A percentile compares a stretch with the other conserved stretches of the same genome.
These are phyloP conservation scores for Bubo bubo DNA, from an alignment of 2,113 vertebrate species.

Conservation along the genomic window DNA sequence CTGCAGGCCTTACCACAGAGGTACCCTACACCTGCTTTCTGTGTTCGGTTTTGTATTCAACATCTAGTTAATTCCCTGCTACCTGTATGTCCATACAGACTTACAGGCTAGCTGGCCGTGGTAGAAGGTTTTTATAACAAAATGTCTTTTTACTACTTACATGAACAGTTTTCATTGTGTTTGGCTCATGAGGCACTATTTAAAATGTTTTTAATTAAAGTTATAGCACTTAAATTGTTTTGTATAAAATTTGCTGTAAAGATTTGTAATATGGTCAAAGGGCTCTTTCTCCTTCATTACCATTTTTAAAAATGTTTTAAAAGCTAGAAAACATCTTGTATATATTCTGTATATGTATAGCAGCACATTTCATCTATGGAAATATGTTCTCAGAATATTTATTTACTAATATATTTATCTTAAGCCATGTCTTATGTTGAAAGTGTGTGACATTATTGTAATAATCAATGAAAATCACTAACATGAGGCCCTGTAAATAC, in stretches of 20 bases:
- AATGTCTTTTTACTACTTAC: conserved; percentile 70
- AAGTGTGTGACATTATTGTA: conserved; percentile 89
- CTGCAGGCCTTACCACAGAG: neutral
- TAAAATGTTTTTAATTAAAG: conserved; percentile 78
- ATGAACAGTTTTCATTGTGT: conserved; percentile 65
- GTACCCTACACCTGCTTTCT: neutral
- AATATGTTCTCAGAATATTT: conserved; percentile 99
- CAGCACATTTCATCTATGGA: conserved; percentile 99
- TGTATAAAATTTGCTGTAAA: conserved; percentile 89
- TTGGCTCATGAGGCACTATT: conserved; percentile 93
- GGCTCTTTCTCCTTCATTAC: conserved; percentile 91
- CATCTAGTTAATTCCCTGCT: neutral
- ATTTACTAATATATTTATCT: conserved; percentile 99
- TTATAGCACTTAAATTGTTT: conserved; percentile 95
- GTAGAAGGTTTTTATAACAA: conserved; percentile 53
- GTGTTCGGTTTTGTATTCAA: neutral
- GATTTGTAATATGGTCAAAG: conserved; percentile 81
- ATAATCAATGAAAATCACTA: conserved; percentile 94
- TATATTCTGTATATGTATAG: conserved; percentile 98
- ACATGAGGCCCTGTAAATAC: conserved; percentile 96
- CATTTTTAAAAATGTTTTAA: conserved; percentile 88
- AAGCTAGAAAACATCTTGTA: conserved; percentile 90
- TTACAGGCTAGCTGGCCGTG: neutral
- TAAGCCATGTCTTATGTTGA: conserved; percentile 99
- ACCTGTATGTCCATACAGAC: conserved; percentile 19